Conservation (phyloP, 1,140 invertebrate genomes). For the Plectrocnemia conspersa region DNA sequence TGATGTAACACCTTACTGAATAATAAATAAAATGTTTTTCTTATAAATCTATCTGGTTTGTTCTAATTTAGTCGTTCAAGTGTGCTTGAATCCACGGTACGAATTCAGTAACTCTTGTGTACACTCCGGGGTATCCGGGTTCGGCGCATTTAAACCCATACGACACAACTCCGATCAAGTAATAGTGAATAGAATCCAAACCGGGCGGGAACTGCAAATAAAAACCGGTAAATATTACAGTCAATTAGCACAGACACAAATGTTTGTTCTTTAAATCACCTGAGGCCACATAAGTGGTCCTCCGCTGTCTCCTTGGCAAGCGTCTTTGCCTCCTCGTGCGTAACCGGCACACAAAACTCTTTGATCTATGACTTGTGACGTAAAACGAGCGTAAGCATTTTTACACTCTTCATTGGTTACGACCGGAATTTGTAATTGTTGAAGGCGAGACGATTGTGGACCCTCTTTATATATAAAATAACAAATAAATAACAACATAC, state of each 20-base stretch:
- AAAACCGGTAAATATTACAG: not conserved
- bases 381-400: conserved; percentile 54
- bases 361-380: conserved; percentile 56
- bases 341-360: conserved; percentile 73
- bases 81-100: conserved; percentile 57
- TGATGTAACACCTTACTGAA: no score
- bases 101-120: conserved; percentile 64
- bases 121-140: conserved; percentile 71
- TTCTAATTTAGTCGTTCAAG: conserved; percentile 25
- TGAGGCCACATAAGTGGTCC: conserved; percentile 68
- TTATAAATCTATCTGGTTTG: conserved; percentile 3
- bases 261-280: conserved; percentile 13
- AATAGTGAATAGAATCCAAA: conserved; percentile 23
- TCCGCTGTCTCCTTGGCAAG: conserved; percentile 83
- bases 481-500: no score
- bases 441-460: conserved; percentile 55
- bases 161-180: conserved; percentile 67
- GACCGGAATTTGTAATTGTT: conserved; percentile 69
- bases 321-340: conserved; percentile 67
- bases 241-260: not conserved
- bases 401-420: conserved; percentile 59
- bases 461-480: conserved; percentile 60
- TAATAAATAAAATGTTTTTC: no score
- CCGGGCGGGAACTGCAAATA: conserved; percentile 22
- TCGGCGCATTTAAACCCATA: conserved; percentile 69